These are phyloP conservation scores for Poeciliopsis occidentalis DNA, from an alignment of 2,113 vertebrate genomes.

Conservation along the genomic window DNA sequence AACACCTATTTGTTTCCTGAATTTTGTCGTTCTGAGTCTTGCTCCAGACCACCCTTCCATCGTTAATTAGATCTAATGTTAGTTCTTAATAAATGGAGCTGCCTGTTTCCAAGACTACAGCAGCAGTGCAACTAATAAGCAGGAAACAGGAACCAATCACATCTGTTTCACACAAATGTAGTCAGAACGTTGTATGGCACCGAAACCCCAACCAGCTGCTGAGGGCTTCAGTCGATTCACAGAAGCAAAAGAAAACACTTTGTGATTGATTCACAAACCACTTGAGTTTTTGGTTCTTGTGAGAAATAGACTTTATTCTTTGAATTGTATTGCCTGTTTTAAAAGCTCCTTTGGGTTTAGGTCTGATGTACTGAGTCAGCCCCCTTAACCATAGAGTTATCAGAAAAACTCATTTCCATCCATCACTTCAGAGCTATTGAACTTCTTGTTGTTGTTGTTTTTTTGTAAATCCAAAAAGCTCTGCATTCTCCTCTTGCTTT, in stretches of 20 bases:
- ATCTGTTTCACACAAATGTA: neutral
- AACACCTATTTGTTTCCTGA: too few relatives aligned
- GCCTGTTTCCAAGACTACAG: too few relatives aligned
- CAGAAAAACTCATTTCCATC: neutral
- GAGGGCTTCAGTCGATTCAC: neutral
- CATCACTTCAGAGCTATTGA: neutral
- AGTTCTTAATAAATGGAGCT: too few relatives aligned
- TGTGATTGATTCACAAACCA: too few relatives aligned
- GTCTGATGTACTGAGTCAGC: neutral
- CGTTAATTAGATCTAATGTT: too few relatives aligned
- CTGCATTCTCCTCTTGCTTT: neutral
- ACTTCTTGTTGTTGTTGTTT: too few relatives aligned
- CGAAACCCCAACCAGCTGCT: neutral
- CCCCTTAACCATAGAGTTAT: neutral
- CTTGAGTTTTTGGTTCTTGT: neutral
- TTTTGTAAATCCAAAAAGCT: neutral
- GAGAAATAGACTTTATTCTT: neutral
- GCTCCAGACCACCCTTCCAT: too few relatives aligned
- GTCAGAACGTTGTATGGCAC: neutral
- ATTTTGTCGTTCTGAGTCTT: too few relatives aligned
- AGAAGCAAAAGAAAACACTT: neutral
- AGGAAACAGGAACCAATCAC: neutral
- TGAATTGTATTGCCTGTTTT: neutral
- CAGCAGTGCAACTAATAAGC: neutral
- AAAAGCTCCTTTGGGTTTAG: neutral